These are phyloP conservation scores for Andricus quercusramuli DNA, from an alignment of 2,888 invertebrate species.

Conservation along the genomic window DNA sequence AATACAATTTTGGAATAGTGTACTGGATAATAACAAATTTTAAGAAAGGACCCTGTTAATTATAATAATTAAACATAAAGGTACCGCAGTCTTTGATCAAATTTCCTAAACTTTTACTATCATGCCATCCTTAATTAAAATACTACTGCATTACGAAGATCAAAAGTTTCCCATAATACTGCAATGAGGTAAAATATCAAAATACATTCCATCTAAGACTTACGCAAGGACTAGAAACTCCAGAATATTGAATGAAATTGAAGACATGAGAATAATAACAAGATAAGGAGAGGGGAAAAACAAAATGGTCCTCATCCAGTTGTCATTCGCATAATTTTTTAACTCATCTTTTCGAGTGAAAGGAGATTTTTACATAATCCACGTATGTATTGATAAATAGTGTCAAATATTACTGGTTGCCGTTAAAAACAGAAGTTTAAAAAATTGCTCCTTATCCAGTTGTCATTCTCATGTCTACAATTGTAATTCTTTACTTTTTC, in stretches of 20 bases:
- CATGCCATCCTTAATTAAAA: background rate
- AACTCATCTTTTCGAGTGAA: too few species aligned
- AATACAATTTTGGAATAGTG: background rate
- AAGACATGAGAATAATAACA: too few species aligned
- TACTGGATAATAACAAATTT: background rate
- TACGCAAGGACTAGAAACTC: conserved; percentile 3
- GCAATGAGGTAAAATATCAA: conserved; percentile 19
- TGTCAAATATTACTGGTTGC: too few species aligned
- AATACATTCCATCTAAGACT: background rate
- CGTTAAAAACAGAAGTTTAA: too few species aligned
- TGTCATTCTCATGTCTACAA: too few species aligned
- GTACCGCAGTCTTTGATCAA: conserved; percentile 21
- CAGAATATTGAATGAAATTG: background rate
- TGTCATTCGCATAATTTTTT: too few species aligned
- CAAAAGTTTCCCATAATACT: conserved; percentile 18
- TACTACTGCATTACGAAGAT: background rate
- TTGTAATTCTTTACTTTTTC: background rate
- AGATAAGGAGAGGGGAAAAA: too few species aligned
- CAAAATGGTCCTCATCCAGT: too few species aligned
- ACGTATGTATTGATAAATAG: too few species aligned
- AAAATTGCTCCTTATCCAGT: too few species aligned
- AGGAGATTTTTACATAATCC: too few species aligned
- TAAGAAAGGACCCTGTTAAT: background rate
- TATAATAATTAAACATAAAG: conserved; percentile 21
- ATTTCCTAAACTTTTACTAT: background rate